Base-by-base conservation (phyloP, 2,797 vertebrate species). In the Poecile montanus region DNA sequence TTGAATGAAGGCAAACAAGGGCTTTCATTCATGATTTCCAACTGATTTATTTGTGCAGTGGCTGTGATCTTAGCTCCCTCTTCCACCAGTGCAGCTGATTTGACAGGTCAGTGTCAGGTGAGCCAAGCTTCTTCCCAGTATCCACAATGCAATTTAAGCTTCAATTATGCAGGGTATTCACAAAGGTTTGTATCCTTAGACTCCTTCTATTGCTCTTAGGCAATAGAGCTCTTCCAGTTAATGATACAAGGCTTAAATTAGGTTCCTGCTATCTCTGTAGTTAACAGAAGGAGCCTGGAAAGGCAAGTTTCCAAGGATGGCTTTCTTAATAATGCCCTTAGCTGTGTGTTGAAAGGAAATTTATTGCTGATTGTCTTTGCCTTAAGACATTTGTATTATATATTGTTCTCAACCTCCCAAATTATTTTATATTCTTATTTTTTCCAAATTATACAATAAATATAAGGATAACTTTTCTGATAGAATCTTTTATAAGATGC, bases 401-500 rank as follows among this genome's bases (percentile, higher is more conserved):
- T 17, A 58, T 71, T 91, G 54, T 86, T 79, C 77, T 90, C 61
- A 93, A 62, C 51, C 40, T 56, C 53, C 11, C 32, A 62, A 74
- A 76, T 88, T 66, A 73, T 90, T 93, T 90, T 36, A 66, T 88
- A 61, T 72, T 93, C 80, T 78, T 91, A 34, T 84, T 95, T 91
- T 84, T 77, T 88, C 53, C 94, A 98, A 97, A 86, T 94, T 98
- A n/a, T 97, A 91, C 81, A 93, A 96, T 77, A 96, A 95, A 83
- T 98, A 97, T 85, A 95, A 96, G 66, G 94, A 97, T 57, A 83
- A 20, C 5, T 45, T 79, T 75, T 97, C 95, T 38, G 96, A 96
- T 72, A 89, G 87, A 75, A 93, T 98, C 75, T 93, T 97, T 70
- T 98, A 98, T 86, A 97, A 92, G 87, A 94, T 94, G 68, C 95